Base-by-base conservation (phyloP, 1,140 invertebrate species). In the Rhizoglyphus robini region DNA sequence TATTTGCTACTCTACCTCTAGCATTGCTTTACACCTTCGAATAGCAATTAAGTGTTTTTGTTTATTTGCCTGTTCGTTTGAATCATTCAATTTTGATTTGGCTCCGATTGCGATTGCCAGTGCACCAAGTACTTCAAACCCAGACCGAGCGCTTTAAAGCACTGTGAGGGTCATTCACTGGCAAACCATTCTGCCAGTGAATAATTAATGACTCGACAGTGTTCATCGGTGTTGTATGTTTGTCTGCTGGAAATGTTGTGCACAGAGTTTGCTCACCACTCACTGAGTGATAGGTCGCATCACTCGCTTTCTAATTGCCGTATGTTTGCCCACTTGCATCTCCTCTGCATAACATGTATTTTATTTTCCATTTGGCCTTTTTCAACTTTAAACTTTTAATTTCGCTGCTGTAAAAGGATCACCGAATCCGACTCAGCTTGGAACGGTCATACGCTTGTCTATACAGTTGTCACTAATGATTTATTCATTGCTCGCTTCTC, bases 321-420 rank as follows among this genome's bases (percentile, higher is more conserved):
- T 18, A 41, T 41, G 36, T 41, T 41, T 41, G 36, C 36, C 8
- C 36, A 41, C n/a, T n/a, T n/a, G n/a, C 8, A 41, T 41, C 36
- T n/a, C n/a, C n/a, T 41, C 36, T n/a, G 36, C 8, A 8, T 41
- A 41, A 41, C 36, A 11, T 41, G 8, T 18, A 11, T 11, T 41
- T 41, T 41, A 41, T 41, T 41, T 41, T 18, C 18, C 8, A 11
- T 41, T 41, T 8, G 18, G 18, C 8, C 36, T 41, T 18, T 41
- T 18, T 18, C 36, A 41, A 41, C 36, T 41, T 41, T 41, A 41
- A 41, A 41, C 36, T 41, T 41, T 8, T 11, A 41, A 8, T 41
- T 41, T 41, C 18, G 18, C 36, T 11, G 8, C 54, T 83, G 68
- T 80, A 47, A 65, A 89, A 87, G 87, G 87, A 68, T 36, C 58